Conservation (phyloP, 2,888 invertebrate species). For the Drosophila quinaria region DNA sequence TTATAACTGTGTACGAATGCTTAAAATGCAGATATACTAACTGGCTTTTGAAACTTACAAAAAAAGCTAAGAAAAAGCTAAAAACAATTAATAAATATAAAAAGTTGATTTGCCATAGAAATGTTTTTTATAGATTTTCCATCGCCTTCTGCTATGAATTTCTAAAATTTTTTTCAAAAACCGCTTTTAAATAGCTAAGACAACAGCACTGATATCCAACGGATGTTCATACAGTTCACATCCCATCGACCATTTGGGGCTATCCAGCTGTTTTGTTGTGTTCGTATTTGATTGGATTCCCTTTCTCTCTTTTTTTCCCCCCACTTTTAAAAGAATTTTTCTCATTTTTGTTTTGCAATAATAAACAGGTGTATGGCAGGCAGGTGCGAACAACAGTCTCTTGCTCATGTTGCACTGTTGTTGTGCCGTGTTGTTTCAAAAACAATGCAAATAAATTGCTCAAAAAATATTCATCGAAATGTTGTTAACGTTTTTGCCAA, state of each 20-base stretch:
- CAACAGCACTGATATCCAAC: slow-evolving; percentile 27
- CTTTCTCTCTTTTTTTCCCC: neutral
- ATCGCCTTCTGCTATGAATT: too few species aligned
- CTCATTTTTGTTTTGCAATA: slow-evolving; percentile 34
- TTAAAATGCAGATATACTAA: too few species aligned
- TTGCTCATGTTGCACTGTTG: slow-evolving; percentile 19
- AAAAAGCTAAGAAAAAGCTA: too few species aligned
- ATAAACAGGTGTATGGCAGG: slow-evolving; percentile 61
- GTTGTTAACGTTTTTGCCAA: slow-evolving; percentile 19
- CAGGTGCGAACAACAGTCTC: slow-evolving; percentile 30
- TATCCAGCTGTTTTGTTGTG: slow-evolving; percentile 42
- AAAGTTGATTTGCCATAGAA: too few species aligned
- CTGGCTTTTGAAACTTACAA: too few species aligned
- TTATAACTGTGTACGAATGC: too few species aligned
- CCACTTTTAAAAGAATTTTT: slow-evolving; percentile 1
- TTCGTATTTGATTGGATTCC: slow-evolving; percentile 57
- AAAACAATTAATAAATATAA: too few species aligned
- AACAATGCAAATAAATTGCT: slow-evolving; percentile 44
- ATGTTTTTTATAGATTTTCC: too few species aligned
- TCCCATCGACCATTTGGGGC: neutral
- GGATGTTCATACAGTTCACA: slow-evolving; percentile 5
- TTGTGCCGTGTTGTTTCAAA: slow-evolving; percentile 16
- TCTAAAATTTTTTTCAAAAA: too few species aligned
- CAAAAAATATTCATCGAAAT: slow-evolving; percentile 35
- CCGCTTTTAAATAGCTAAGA: neutral